Evolutionary conservation across 2,797 vertebrate genomes (phyloP).

Genomic region (Megaceryle alcyon): DNA sequence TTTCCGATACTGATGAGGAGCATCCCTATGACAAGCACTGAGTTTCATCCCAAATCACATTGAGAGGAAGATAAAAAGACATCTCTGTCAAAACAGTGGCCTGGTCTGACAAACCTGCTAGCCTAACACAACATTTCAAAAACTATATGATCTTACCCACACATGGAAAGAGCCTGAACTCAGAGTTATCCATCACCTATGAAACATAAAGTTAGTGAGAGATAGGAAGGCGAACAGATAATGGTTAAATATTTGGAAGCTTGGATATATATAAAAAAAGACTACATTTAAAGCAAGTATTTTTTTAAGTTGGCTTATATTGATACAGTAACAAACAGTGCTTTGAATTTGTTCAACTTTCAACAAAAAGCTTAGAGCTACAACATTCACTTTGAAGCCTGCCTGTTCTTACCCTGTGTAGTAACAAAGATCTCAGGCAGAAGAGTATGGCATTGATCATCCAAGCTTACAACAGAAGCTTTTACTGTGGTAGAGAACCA

Average conservation of each 20-base stretch:
- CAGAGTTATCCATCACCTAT: neutral
- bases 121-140: neutral
- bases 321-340: neutral
- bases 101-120: neutral
- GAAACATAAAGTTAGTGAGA: neutral
- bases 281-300: neutral
- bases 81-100: neutral
- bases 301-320: neutral
- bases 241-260: rapidly evolving
- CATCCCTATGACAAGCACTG: neutral
- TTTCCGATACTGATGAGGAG: neutral
- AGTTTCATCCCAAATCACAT: neutral
- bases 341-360: neutral
- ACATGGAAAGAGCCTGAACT: neutral
- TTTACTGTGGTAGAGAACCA: neutral
- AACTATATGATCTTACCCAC: neutral
- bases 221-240: rapidly evolving
- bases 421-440: rapidly evolving
- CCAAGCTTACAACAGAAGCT: neutral
- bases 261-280: neutral
- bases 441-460: rapidly evolving
- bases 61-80: neutral
- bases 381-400: neutral
- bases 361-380: neutral
- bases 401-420: neutral